Percentiles rank a stretch among this genome's conserved stretches.
Conservation (phyloP, 2,797 vertebrate genomes). For the Gymnodraco acuticeps region DNA sequence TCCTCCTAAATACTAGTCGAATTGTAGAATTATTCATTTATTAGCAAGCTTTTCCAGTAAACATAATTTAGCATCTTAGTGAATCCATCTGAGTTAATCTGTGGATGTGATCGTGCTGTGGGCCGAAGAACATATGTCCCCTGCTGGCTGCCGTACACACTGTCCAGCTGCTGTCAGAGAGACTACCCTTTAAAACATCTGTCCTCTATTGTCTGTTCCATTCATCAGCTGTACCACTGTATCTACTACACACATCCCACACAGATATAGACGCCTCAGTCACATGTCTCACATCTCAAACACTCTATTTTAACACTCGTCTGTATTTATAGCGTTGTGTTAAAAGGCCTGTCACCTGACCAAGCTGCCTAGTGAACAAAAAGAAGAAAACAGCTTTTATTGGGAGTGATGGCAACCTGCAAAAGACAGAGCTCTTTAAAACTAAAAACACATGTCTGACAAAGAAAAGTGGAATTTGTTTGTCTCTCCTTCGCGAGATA, state of each 20-base stretch:
- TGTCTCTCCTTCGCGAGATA: slow-evolving; percentile 42
- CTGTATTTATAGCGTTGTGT: slow-evolving; percentile 78
- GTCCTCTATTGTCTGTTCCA: slow-evolving; percentile 52
- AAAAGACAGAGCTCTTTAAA: slow-evolving; percentile 55
- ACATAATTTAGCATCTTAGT: slow-evolving; percentile 44
- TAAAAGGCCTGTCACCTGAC: slow-evolving; percentile 76
- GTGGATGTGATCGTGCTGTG: slow-evolving; percentile 50
- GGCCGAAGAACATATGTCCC: slow-evolving; percentile 62
- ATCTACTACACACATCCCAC: slow-evolving; percentile 49
- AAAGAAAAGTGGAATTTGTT: slow-evolving; percentile 37
- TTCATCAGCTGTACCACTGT: slow-evolving; percentile 53
- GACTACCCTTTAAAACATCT: slow-evolving; percentile 54
- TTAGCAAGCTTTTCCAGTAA: slow-evolving; percentile 24
- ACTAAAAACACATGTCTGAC: slow-evolving; percentile 53
- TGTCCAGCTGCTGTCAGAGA: slow-evolving; percentile 57
- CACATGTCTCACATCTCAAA: slow-evolving; percentile 67
- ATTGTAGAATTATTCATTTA: slow-evolving; percentile 55
- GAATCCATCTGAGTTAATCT: slow-evolving; percentile 69
- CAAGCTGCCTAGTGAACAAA: slow-evolving; percentile 48
- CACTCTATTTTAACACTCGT: slow-evolving; percentile 76
- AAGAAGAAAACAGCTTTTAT: slow-evolving; percentile 63
- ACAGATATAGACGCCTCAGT: slow-evolving; percentile 63
- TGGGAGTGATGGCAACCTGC: slow-evolving; percentile 57
- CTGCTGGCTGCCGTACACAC: slow-evolving; percentile 35
- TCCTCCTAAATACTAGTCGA: slow-evolving; percentile 38